Evolutionary conservation across 2,113 vertebrate genomes (phyloP).

Genomic region (Chitala chitala): DNA sequence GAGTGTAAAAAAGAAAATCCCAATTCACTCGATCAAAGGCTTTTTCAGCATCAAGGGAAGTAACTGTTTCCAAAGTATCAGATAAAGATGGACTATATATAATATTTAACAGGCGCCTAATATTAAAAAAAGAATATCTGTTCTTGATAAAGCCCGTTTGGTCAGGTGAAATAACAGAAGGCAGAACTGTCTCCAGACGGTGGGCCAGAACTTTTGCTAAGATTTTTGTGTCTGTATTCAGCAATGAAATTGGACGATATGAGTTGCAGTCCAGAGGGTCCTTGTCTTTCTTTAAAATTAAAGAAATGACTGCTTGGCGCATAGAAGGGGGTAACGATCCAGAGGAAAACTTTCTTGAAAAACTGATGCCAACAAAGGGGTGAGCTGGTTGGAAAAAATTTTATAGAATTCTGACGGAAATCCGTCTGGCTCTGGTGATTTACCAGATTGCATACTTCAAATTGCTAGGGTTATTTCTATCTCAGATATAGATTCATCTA

Average conservation of each 20-base stretch:
- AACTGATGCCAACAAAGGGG: background rate
- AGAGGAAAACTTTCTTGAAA: background rate
- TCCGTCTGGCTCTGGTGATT: background rate
- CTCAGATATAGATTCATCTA: background rate
- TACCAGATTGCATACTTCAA: constrained; percentile 6
- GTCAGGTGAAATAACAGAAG: background rate
- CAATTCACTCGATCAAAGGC: background rate
- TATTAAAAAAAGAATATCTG: background rate
- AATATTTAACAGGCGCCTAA: constrained; percentile 1
- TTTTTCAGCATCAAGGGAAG: background rate
- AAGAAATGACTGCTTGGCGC: background rate
- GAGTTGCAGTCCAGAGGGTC: background rate
- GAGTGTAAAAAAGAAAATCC: background rate
- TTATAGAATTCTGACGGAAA: constrained; percentile 15
- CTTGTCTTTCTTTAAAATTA: background rate
- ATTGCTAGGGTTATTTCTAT: background rate
- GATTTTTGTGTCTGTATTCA: background rate
- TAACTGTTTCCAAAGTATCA: background rate
- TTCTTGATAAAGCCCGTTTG: constrained; percentile 12
- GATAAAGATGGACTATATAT: background rate
- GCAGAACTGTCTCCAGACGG: background rate
- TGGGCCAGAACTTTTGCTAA: background rate
- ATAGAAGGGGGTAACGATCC: background rate
- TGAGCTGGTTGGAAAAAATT: background rate
- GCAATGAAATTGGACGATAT: background rate